Percentiles rank a stretch among this genome's conserved stretches.
These are phyloP conservation scores for Suncus etruscus DNA, from an alignment of 2,113 vertebrate genomes.

Conservation along the genomic window DNA sequence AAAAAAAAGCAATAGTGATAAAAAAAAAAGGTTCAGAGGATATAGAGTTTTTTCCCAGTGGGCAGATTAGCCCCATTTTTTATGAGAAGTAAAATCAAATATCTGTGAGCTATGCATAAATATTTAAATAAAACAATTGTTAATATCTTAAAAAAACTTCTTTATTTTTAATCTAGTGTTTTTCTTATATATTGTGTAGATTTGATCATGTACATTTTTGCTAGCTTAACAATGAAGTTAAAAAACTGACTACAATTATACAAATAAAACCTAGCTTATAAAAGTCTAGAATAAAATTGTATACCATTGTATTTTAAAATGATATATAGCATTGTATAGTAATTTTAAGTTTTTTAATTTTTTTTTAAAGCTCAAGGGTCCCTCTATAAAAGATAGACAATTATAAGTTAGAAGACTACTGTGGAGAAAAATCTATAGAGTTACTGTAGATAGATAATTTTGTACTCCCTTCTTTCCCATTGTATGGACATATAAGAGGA, in stretches of 20 bases:
- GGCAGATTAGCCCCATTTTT: not conserved
- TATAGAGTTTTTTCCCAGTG: not conserved
- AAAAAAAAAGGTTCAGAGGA: not conserved
- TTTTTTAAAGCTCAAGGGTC: constrained; percentile 5
- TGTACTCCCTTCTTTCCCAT: constrained; percentile 50
- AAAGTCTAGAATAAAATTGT: not conserved
- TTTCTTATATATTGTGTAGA: not conserved
- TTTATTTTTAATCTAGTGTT: not conserved
- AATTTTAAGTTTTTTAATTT: not conserved
- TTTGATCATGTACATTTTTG: not conserved
- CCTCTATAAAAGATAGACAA: constrained; percentile 42
- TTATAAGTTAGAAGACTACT: constrained; percentile 7
- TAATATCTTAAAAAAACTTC: not conserved
- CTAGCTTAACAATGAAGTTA: not conserved
- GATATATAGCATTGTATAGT: not conserved
- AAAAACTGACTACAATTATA: not conserved
- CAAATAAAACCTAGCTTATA: not conserved
- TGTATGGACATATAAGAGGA: constrained; percentile 34
- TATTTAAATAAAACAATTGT: not conserved
- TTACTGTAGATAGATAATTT: constrained; percentile 43
- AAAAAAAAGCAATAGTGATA: not conserved
- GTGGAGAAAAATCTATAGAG: constrained; percentile 53
- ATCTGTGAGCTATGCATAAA: not conserved
- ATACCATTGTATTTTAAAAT: not conserved
- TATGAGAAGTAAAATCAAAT: not conserved